Base-by-base conservation (phyloP, 2,888 invertebrate genomes). In the Megaustenia siamemsis region DNA sequence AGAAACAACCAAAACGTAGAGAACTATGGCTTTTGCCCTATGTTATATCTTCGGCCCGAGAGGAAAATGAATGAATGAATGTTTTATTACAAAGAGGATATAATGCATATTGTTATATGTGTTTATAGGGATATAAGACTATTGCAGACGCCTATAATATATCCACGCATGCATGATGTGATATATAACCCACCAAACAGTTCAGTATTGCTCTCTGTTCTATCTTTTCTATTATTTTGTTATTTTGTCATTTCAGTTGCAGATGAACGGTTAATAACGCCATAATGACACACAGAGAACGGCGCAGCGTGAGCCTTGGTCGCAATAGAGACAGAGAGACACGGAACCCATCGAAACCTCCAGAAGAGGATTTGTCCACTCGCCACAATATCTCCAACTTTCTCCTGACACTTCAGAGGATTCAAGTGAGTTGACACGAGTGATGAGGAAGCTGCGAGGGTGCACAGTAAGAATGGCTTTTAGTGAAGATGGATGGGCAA, bases 321-420 rank as follows among this genome's bases (percentile, higher is more conserved):
- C 85, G 85, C 43, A 66, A 81, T 53, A 81, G 69, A 76, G 84
- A 84, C 66, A 35, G 80, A 43, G 60, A 40, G 18, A 10, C 84
- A 80, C 84, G 80, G 66, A 81, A 85, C 43, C 76, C 21, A 2
- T 18, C 69, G 18, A 68, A 38, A 45, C 32, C 43, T 12, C 35
- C 60, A 15, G 84, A 80, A 45, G 79, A 71, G 5, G 85, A 85
- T 38, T 38, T 63, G 35, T 85, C 85, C 1, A 85, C 85, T 10
- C 60, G 85, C 8, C 85, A 85, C 53, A 85, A 85, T 43, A 80
- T 85, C 56, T 85, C 85, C 45, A 85, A 85, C 85, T 85, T 81
- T 53, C 76, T 85, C 12, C 45, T 85, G 24, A 85, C 85, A 0
- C 56, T 85, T 24, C 85, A 85, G 76, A 43, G 85, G 49, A 45